A percentile compares a stretch with the other conserved stretches of the same genome.
Conservation (phyloP, 2,888 invertebrate genomes). For the Meteorus colon region DNA sequence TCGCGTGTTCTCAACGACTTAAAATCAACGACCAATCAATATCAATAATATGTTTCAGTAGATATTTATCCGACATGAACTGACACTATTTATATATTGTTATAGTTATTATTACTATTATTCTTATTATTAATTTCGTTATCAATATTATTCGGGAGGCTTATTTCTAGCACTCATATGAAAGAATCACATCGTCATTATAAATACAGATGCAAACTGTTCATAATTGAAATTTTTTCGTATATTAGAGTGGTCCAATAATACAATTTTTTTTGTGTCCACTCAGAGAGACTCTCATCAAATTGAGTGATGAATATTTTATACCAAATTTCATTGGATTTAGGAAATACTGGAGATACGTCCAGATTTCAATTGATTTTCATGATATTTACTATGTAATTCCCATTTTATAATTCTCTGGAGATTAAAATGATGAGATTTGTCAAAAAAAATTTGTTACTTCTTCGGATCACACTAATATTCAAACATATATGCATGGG, state of each 20-base stretch:
- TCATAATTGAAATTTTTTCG: not conserved
- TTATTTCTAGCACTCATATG: not conserved
- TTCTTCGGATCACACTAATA: no score
- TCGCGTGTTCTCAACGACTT: constrained; percentile 2
- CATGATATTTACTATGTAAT: no score
- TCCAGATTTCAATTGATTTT: no score
- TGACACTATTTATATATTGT: constrained; percentile 32
- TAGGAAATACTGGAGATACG: no score
- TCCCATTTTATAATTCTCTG: no score
- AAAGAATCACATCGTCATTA: constrained; percentile 4
- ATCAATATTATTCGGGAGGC: not conserved
- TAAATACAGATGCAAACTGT: not conserved
- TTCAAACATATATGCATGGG: not conserved
- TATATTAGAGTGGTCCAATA: no score
- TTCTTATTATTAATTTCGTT: not conserved
- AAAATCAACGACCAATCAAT: constrained; percentile 24
- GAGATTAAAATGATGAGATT: no score
- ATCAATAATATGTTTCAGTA: constrained; percentile 22
- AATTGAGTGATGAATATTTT: no score
- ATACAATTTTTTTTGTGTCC: no score
- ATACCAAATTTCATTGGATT: no score
- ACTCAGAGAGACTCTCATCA: no score
- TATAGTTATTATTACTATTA: not conserved
- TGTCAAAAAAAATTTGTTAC: no score
- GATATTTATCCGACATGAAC: constrained; percentile 39